A percentile compares a stretch with the other conserved stretches of the same genome.
phyloP scores from a whole-genome alignment of 2,113 vertebrate genomes.

The Podarcis muralis region DNA sequence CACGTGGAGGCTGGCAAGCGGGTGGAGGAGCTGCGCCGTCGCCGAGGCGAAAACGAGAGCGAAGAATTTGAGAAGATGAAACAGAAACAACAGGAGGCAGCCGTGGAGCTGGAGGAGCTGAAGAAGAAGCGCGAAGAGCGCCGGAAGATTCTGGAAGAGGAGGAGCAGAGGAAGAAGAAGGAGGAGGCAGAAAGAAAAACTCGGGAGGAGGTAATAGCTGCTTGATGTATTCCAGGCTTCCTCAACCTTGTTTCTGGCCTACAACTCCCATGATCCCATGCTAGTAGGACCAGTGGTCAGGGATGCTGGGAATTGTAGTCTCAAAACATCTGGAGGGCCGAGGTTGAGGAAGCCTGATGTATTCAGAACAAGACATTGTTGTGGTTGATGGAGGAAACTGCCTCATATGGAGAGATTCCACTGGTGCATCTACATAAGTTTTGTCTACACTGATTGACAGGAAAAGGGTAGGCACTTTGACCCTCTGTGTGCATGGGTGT shows the following conservation, averaged over 20 bases:
- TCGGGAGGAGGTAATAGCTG: constrained; percentile 84
- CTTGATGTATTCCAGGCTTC: neutral
- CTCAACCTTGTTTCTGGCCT: too few species aligned
- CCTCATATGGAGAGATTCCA: too few species aligned
- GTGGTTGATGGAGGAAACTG: neutral
- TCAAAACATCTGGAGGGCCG: too few species aligned
- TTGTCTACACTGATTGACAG: neutral
- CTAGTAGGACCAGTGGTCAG: too few species aligned
- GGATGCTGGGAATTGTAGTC: too few species aligned
- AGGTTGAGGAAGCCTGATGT: too few species aligned
- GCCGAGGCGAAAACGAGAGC: constrained; percentile 86
- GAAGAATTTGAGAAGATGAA: constrained; percentile 91
- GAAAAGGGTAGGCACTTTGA: too few species aligned
- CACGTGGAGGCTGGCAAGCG: constrained; percentile 85
- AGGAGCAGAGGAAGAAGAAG: constrained; percentile 88
- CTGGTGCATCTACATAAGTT: neutral
- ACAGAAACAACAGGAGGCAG: constrained; percentile 92
- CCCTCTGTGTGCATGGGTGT: neutral
- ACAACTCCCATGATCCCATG: too few species aligned
- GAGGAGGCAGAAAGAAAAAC: constrained; percentile 88
- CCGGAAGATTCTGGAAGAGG: constrained; percentile 92
- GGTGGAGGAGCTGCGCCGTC: constrained; percentile 89
- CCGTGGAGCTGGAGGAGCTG: constrained; percentile 90
- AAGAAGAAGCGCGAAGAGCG: constrained; percentile 93
- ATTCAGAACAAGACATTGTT: neutral